These are phyloP conservation scores for Caenorhabditis sp. DNA, from an alignment of 2,888 invertebrate genomes.

Conservation along the genomic window DNA sequence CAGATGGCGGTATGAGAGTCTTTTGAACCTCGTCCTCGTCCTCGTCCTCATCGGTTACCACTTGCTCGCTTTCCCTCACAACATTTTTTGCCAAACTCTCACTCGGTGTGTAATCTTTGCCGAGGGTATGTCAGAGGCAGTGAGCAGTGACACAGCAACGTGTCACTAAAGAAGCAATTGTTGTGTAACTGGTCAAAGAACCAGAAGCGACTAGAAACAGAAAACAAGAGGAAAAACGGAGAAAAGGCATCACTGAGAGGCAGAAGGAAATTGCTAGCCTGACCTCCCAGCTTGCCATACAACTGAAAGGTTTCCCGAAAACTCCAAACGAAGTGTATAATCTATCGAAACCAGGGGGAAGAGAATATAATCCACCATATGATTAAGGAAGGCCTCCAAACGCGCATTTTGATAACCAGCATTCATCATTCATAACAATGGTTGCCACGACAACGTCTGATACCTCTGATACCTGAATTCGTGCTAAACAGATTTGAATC, in stretches of 20 bases:
- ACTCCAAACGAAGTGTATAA: background rate
- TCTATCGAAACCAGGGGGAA: no score
- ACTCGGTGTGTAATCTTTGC: conserved; percentile 34
- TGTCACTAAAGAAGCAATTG: conserved; percentile 51
- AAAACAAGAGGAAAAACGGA: background rate
- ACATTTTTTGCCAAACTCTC: conserved; percentile 50
- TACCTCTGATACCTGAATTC: conserved; percentile 16
- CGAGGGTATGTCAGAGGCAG: conserved; percentile 12
- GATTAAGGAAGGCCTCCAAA: conserved; percentile 5
- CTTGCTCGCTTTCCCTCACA: conserved; percentile 35
- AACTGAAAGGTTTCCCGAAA: no score
- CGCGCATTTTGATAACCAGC: conserved; percentile 26
- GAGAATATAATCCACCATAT: conserved; percentile 21
- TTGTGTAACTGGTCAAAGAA: conserved; percentile 49
- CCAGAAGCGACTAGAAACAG: conserved; percentile 1
- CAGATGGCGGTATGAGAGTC: conserved; percentile 57
- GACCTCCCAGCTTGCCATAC: background rate
- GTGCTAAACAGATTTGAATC: background rate
- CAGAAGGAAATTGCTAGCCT: background rate
- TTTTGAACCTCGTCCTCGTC: conserved; percentile 56
- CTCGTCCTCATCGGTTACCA: conserved; percentile 55
- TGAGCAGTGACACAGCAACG: conserved; percentile 29
- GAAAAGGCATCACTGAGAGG: conserved; percentile 6
- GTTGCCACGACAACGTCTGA: conserved; percentile 39
- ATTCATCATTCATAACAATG: conserved; percentile 16